These are phyloP conservation scores for Lepidocyrtinus sp. DNA, from an alignment of 2,888 invertebrate species.

Conservation along the genomic window DNA sequence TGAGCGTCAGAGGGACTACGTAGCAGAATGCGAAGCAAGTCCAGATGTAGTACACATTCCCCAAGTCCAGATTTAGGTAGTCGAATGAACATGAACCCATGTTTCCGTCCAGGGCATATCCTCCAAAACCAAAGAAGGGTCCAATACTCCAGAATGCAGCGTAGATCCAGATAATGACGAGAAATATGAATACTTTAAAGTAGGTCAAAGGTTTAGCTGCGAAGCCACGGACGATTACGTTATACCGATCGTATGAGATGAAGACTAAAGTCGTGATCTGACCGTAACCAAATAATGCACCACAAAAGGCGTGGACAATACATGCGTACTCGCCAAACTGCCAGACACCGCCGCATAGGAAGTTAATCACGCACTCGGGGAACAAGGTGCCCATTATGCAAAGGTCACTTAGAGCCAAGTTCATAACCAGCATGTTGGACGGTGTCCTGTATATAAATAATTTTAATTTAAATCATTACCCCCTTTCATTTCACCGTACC, in stretches of 20 bases:
- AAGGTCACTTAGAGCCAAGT: constrained; percentile 72
- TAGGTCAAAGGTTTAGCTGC: constrained; percentile 56
- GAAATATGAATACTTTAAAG: constrained; percentile 70
- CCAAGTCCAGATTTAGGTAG: constrained; percentile 83
- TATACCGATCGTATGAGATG: constrained; percentile 73
- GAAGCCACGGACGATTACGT: constrained; percentile 72
- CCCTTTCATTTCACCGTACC: no score
- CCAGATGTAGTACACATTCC: constrained; percentile 85
- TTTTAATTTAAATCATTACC: no score
- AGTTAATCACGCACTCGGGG: constrained; percentile 58
- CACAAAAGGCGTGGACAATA: constrained; percentile 59
- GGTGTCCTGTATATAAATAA: no score
- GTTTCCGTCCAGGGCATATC: constrained; percentile 65
- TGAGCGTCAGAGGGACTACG: constrained; percentile 82
- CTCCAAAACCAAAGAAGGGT: constrained; percentile 73
- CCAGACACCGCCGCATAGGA: constrained; percentile 62
- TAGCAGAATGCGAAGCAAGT: constrained; percentile 86
- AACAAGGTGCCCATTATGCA: constrained; percentile 68
- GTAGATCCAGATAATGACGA: constrained; percentile 73
- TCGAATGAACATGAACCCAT: constrained; percentile 83
- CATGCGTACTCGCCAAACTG: constrained; percentile 63
- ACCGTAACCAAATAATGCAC: constrained; percentile 73
- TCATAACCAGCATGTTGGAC: constrained; percentile 72
- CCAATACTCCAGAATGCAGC: constrained; percentile 72
- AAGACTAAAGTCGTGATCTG: constrained; percentile 73